Evolutionary conservation across 2,888 invertebrate species (phyloP), one percentile per base, ranked within the genome.

Genomic region (Oscheius sp.): DNA sequence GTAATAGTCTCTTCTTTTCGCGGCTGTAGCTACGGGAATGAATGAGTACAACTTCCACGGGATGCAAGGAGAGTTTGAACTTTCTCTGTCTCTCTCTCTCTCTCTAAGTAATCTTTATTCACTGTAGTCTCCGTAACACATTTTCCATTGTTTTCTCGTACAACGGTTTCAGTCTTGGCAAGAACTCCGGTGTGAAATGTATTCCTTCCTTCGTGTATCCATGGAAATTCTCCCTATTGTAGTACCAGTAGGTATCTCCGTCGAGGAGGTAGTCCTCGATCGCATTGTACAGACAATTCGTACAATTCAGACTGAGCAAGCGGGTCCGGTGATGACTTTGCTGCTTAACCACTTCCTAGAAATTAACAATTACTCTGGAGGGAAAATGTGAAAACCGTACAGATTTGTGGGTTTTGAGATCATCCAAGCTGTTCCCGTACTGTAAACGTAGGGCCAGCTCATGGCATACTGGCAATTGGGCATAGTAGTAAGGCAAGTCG

Each of bases 141-240:
- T 57, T 29, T 10, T 71, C 59, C 1, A 71, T 32, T 2, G 57
- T 59, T 47, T 59, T 71, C 9, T 71, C 32, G 5, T 71, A 71
- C 42, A 21, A 29, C 4, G 70, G 70, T 33, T 50, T 58, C 48
- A 71, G 13, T 59, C 33, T 21, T 32, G 58, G 10, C 33, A 71
- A 48, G 11, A 57, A 57, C 47, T 71, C 70, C 11, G 70, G 70
- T 4, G 70, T 71, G 33, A 71, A 71, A 59, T 71, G 70, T 13
- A 7, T 13, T 35, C 70, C 70, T 9, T 58, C 70, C 9, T n/a
- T 50, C 7, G 70, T 71, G 33, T 47, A 71, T 7, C 57, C 70
- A 3, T 35, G 32, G 7, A 59, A 35, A 9, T 50, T 71, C 32
- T 21, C 21, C 33, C 59, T 42, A 59, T 71, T 71, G 42, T 71